Percentiles rank a stretch among this genome's conserved stretches.
These are phyloP conservation scores for Rhodinocichla rosea DNA, from an alignment of 2,113 vertebrate species.

Conservation along the genomic window DNA sequence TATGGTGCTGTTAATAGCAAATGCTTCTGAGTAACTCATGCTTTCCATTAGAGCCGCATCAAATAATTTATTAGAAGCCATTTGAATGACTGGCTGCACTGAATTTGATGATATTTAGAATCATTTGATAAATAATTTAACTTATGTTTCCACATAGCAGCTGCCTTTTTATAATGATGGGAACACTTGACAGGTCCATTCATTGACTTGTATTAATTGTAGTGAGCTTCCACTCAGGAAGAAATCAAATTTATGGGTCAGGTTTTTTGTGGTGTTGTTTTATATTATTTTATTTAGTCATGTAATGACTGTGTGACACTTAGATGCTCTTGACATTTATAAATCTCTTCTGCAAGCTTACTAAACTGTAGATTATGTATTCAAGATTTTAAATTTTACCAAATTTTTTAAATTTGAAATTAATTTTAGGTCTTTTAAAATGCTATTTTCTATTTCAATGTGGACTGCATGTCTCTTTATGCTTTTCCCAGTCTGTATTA, in stretches of 20 bases:
- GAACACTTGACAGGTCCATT: background rate
- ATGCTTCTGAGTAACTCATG: background rate
- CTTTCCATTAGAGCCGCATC: background rate
- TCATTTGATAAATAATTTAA: slow-evolving; percentile 31
- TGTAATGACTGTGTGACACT: background rate
- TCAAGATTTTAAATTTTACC: background rate
- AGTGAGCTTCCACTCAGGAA: background rate
- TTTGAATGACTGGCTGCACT: background rate
- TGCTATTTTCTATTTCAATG: background rate
- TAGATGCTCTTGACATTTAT: background rate
- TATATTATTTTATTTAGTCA: background rate
- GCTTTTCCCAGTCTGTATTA: background rate
- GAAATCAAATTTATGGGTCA: background rate
- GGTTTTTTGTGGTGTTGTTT: background rate
- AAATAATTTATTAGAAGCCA: background rate
- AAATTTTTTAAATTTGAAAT: too few relatives aligned
- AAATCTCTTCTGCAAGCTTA: background rate
- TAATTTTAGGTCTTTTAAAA: background rate
- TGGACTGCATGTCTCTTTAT: background rate
- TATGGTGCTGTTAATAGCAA: background rate
- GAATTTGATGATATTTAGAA: slow-evolving; percentile 40
- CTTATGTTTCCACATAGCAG: background rate
- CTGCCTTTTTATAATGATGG: background rate
- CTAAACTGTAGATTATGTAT: background rate
- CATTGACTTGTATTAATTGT: background rate